These are phyloP conservation scores for Datnioides undecimradiatus DNA, from an alignment of 2,113 vertebrate genomes.

Conservation along the genomic window DNA sequence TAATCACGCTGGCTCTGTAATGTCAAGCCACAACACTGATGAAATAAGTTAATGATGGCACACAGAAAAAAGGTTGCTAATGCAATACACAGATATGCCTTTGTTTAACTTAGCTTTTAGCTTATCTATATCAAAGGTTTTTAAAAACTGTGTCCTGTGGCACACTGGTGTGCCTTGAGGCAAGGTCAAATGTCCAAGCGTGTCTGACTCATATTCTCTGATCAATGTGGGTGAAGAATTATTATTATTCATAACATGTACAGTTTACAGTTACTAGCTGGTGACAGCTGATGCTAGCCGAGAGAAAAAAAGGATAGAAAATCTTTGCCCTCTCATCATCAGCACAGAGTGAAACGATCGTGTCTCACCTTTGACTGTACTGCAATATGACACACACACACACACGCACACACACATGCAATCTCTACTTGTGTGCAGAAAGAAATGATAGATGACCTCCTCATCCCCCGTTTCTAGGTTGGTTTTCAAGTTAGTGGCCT, in stretches of 20 bases:
- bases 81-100: background rate
- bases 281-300: conserved; percentile 26
- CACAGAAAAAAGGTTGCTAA: background rate
- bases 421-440: background rate
- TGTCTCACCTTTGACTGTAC: conserved; percentile 19
- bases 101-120: background rate
- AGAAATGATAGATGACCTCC: conserved; percentile 38
- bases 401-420: background rate
- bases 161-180: conserved; percentile 8
- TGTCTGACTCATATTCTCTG: conserved; percentile 37
- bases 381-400: background rate
- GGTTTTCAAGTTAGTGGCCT: conserved; percentile 18
- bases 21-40: background rate
- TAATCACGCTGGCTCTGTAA: background rate
- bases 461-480: conserved; percentile 18
- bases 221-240: conserved; percentile 42
- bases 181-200: conserved; percentile 48
- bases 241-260: conserved; percentile 40
- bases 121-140: conserved; percentile 10
- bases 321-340: conserved; percentile 5
- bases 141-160: background rate
- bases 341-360: conserved; percentile 4
- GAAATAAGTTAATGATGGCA: background rate
- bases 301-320: conserved; percentile 7
- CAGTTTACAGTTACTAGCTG: conserved; percentile 16